A percentile compares a stretch with the other conserved stretches of the same genome.
Evolutionary conservation across 1,140 invertebrate genomes (phyloP).

Genomic region (Arion vulgaris): DNA sequence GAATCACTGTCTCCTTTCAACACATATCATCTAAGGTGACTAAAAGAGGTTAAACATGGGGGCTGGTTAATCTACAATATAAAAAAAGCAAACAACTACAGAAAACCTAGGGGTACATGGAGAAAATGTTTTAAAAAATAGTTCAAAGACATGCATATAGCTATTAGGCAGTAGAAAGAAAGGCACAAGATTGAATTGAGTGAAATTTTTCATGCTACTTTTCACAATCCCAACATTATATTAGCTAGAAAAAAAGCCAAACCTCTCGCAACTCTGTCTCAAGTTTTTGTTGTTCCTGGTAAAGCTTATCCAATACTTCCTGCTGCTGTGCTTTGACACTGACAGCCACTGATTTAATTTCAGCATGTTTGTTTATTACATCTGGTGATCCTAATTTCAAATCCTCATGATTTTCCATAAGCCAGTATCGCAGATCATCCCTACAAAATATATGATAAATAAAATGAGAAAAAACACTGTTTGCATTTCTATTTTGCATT

Average conservation of each 20-base stretch:
- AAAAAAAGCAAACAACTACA: no score
- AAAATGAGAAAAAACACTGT: background rate
- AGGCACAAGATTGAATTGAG: no score
- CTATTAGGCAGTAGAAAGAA: no score
- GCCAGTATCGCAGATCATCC: conserved; percentile 67
- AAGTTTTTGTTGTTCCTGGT: conserved; percentile 59
- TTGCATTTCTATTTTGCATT: background rate
- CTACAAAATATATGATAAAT: conserved; percentile 40
- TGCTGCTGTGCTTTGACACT: conserved; percentile 63
- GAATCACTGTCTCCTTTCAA: no score
- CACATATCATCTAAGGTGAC: no score
- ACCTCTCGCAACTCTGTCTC: conserved; percentile 63
- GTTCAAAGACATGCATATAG: no score
- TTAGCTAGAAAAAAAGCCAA: conserved; percentile 17
- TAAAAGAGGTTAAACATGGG: no score
- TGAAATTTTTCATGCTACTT: no score
- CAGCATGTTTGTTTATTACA: conserved; percentile 56
- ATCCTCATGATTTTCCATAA: conserved; percentile 62
- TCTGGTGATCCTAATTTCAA: conserved; percentile 55
- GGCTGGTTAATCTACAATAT: no score
- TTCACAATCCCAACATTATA: no score
- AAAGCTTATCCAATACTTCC: conserved; percentile 57
- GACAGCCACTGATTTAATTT: conserved; percentile 53
- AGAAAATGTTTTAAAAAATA: no score
- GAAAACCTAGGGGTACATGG: no score